phyloP scores from a whole-genome alignment of 2,113 vertebrate species.

The Anas platyrhynchos region DNA sequence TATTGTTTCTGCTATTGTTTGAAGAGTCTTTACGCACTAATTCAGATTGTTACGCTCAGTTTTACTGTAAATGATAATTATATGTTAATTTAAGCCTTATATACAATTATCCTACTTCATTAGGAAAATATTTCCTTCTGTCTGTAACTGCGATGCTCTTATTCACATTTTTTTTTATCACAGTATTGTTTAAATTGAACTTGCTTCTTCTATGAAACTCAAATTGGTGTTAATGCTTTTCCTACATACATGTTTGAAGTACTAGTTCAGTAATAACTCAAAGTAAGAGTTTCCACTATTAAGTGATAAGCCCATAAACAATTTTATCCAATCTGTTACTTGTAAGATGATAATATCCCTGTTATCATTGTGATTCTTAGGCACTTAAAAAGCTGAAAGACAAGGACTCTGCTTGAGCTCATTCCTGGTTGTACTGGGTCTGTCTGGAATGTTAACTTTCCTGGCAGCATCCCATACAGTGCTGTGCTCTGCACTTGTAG shows the following conservation, averaged over 20 bases:
- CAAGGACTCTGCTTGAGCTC: neutral
- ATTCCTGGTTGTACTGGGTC: no score
- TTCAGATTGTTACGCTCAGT: neutral
- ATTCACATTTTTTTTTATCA: neutral
- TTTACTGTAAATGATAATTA: neutral
- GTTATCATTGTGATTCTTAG: neutral
- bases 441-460: no score
- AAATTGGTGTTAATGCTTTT: neutral
- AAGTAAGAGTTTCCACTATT: neutral
- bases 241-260: neutral
- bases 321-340: neutral
- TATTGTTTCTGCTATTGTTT: neutral
- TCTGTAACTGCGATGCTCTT: neutral
- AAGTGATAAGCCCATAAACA: neutral
- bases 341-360: neutral
- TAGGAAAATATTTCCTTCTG: neutral
- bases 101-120: neutral
- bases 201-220: neutral
- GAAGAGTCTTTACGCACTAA: neutral
- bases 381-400: neutral
- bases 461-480: no score
- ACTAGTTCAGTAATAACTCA: neutral
- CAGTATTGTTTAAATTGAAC: no score
- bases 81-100: neutral
- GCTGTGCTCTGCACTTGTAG: no score